A percentile compares a stretch with the other conserved stretches of the same genome.
These are phyloP conservation scores for Ennomos fuscantarius DNA, from an alignment of 2,888 invertebrate genomes.

Conservation along the genomic window DNA sequence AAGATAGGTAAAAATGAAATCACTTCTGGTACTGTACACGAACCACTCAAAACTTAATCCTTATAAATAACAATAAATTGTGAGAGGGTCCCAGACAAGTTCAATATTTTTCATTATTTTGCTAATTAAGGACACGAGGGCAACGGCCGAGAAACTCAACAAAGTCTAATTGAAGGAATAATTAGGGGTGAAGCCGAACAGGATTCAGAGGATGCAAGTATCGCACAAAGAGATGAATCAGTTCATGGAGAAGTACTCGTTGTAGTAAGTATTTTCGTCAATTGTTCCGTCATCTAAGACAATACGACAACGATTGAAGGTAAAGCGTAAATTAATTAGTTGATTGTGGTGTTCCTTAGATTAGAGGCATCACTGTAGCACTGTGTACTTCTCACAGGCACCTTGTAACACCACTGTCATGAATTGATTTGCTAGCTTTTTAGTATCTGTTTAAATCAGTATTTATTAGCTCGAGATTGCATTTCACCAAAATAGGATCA, in stretches of 20 bases:
- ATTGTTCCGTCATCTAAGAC: constrained; percentile 60
- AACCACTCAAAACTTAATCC: constrained; percentile 70
- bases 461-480: constrained; percentile 62
- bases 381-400: constrained; percentile 73
- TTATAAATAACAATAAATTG: constrained; percentile 61
- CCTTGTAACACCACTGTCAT: constrained; percentile 73
- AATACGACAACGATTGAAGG: constrained; percentile 66
- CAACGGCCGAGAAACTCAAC: constrained; percentile 75
- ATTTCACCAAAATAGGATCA: constrained; percentile 29
- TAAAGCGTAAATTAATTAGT: constrained; percentile 71
- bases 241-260: constrained; percentile 70
- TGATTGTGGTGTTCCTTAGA: constrained; percentile 80
- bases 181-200: constrained; percentile 77
- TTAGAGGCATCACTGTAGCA: constrained; percentile 77
- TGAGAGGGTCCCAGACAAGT: constrained; percentile 80
- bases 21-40: constrained; percentile 77
- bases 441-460: constrained; percentile 64
- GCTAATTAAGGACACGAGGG: constrained; percentile 81
- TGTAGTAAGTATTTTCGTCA: constrained; percentile 76
- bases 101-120: constrained; percentile 83
- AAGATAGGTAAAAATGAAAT: constrained; percentile 75
- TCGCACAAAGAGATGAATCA: constrained; percentile 67
- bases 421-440: constrained; percentile 81
- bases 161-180: constrained; percentile 81
- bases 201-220: constrained; percentile 81